Evolutionary conservation across 2,797 vertebrate species (phyloP), one percentile per base, ranked within the genome.

Genomic region (Rhynchonycteris naso): DNA sequence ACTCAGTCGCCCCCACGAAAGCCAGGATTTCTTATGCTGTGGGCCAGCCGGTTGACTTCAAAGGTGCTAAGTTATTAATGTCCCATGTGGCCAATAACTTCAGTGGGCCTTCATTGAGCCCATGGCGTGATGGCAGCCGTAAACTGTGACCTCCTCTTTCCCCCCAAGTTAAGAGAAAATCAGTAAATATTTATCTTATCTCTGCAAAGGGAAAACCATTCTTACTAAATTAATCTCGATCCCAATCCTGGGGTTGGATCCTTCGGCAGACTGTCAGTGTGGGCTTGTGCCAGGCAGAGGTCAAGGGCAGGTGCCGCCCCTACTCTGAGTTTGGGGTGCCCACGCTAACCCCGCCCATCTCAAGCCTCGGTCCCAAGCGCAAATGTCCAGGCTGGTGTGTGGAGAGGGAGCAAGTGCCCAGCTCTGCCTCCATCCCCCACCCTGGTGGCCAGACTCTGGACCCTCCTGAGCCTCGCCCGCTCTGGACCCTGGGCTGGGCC

Each of bases 51-150:
- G 75, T 95, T 97, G 93, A 95, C 95, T 97, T 96, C 96, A 94
- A 95, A 95, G 95, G 88, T 92, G 86, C 90, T 97, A 85, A 50
- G 84, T 96, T 96, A 81, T 96, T 96, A 81, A 90, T 86, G 92
- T 90, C 74, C 33, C 94, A 63, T 30, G 95, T 61, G 90, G 80
- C 86, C 33, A 91, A 90, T 94, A 96, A 4, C 86, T 98, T 97
- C 95, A 97, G 86, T 96, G 95, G 96, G 96, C 82, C 80, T 97
- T 98, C 98, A 98, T 97, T 97, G 96, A 98, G 97, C 97, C 97
- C 95, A 85, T 96, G 97, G 90, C 97, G 95, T 98, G 98, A 98
- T 98, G 98, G 96, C 95, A 59, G 87, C 94, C 86, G 59, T 97
- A 98, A 97, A 98, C 98, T 91, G 97, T 92, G 93, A 94, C 26